Conservation (phyloP, 2,113 vertebrate genomes). For the Labeo rohita region DNA sequence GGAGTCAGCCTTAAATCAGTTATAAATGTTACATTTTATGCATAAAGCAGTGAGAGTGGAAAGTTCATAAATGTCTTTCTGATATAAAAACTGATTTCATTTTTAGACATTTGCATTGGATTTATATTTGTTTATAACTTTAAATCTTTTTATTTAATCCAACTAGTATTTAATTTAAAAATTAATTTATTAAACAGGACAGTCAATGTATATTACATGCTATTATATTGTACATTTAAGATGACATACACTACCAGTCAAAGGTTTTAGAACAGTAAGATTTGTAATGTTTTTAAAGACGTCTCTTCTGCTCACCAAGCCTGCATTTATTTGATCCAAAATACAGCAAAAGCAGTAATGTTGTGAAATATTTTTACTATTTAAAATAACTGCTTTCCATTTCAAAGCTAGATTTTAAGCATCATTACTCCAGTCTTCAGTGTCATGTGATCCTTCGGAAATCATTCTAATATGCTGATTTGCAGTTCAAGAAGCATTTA, state of each 20-base stretch:
- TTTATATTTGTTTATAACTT: not conserved
- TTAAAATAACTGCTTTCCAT: too few species aligned
- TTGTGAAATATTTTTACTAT: too few species aligned
- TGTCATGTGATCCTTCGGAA: too few species aligned
- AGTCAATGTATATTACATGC: not conserved
- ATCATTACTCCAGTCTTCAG: too few species aligned
- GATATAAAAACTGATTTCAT: not conserved
- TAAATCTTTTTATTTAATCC: not conserved
- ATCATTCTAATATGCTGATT: too few species aligned
- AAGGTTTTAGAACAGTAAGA: too few species aligned
- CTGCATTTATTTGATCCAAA: too few species aligned
- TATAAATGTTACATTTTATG: not conserved
- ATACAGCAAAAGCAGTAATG: too few species aligned
- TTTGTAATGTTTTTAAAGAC: too few species aligned
- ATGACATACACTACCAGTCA: not conserved
- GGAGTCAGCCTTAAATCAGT: not conserved
- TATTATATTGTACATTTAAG: not conserved
- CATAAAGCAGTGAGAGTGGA: not conserved
- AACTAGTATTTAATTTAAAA: not conserved
- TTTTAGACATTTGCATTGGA: not conserved
- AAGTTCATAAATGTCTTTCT: not conserved
- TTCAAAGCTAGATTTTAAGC: too few species aligned
- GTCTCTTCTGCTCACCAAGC: too few species aligned
- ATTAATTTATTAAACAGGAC: not conserved
- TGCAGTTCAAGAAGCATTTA: too few species aligned